These are phyloP conservation scores for Polydrusus tereticollis DNA, from an alignment of 2,888 invertebrate species.

Conservation along the genomic window DNA sequence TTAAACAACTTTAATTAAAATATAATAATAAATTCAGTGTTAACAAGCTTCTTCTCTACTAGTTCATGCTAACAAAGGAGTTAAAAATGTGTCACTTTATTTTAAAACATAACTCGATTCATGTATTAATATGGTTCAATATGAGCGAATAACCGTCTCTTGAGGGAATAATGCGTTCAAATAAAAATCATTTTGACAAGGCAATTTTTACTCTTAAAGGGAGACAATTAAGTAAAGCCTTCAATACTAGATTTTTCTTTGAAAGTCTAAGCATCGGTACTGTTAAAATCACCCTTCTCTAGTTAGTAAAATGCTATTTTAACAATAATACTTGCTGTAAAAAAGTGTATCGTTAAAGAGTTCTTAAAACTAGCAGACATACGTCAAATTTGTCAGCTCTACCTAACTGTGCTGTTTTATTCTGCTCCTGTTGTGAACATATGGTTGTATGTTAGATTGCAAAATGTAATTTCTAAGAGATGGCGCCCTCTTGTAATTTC, in stretches of 20 bases:
- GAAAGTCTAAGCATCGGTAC: conserved; percentile 14
- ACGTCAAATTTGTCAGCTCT: not conserved
- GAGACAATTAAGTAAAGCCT: not conserved
- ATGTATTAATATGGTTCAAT: conserved; percentile 55
- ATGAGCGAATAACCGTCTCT: conserved; percentile 60
- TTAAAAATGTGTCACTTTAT: conserved; percentile 21
- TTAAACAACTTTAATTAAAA: conserved; percentile 48
- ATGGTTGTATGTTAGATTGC: too few species aligned
- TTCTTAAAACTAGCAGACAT: conserved; percentile 18
- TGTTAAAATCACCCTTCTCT: conserved; percentile 16
- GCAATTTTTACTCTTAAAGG: not conserved
- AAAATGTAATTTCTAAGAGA: conserved; percentile 16
- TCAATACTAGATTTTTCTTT: conserved; percentile 24
- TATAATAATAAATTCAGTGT: conserved; percentile 25
- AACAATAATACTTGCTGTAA: conserved; percentile 21
- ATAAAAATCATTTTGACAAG: conserved; percentile 6
- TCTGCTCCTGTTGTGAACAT: not conserved
- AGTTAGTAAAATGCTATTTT: conserved; percentile 18
- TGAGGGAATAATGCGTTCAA: conserved; percentile 57
- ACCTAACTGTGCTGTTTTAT: not conserved
- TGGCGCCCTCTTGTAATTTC: conserved; percentile 35
- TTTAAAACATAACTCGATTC: conserved; percentile 53
- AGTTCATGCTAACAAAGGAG: conserved; percentile 27
- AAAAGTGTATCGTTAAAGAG: not conserved
- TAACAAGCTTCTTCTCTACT: conserved; percentile 47